Evolutionary conservation across 2,797 vertebrate genomes (phyloP), one percentile per base, ranked within the genome.

Genomic region (Spea hammondii): DNA sequence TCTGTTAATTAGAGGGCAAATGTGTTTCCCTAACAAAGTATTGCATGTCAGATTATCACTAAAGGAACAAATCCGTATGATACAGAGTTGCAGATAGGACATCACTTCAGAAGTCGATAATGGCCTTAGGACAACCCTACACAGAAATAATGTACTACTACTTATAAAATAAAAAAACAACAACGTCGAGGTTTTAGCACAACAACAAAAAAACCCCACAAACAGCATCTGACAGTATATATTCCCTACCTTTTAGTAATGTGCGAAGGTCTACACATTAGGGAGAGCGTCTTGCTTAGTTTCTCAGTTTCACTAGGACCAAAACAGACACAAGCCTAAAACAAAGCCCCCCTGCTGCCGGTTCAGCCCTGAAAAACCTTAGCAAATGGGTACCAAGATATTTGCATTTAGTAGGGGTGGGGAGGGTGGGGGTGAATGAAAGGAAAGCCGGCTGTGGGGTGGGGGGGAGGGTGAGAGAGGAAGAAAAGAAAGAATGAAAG

Each of bases 321-420:
- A 86, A 88, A 88, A 86, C 78, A 8, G 78, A 88, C 76, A 70
- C 44, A 59, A 86, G 75, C 84, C 86, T 87, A 88, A 86, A 90
- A 93, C 91, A 91, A 93, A 93, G 90, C 87, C 86, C 79, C 32
- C 85, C 88, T 14, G 82, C 83, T 88, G 90, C 86, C 79, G 4
- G 67, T 79, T 85, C 86, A 83, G 89, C 89, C 86, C 51, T 4
- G 84, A 88, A 86, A 70, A 65, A 86, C 69, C 86, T 85, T 83
- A 88, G 87, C 91, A 92, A 93, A 92, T 89, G 87, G 87, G 93
- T 87, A 93, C 90, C 85, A 85, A 89, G 87, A 85, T 88, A 96
- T 97, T 95, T 95, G 93, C 94, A 95, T 96, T 90, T 90, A 88
- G 86, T 92, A 86, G 86, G 89, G 88, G 86, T 84, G 84, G 83